A percentile compares a stretch with the other conserved stretches of the same genome.
These are phyloP conservation scores for Nicator chloris DNA, from an alignment of 2,113 vertebrate species.

Conservation along the genomic window DNA sequence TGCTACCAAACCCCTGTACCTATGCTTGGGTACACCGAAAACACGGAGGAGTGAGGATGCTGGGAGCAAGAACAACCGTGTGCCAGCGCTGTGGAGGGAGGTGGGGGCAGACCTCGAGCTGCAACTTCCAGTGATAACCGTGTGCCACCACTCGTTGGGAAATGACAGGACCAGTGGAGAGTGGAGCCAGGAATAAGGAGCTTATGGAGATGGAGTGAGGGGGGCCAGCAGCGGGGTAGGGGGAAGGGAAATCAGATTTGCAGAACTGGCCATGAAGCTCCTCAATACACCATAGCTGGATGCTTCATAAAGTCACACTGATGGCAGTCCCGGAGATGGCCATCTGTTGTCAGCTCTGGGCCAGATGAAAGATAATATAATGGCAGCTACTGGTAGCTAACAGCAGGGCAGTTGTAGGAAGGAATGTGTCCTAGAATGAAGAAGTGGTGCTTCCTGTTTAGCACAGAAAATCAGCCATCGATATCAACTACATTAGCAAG, in stretches of 20 bases:
- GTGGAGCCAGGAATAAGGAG: constrained; percentile 66
- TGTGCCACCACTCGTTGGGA: constrained; percentile 35
- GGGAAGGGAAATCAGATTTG: constrained; percentile 52
- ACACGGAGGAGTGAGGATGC: not conserved
- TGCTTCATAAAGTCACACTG: constrained; percentile 74
- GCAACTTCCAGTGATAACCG: not conserved
- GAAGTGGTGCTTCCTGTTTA: constrained; percentile 52
- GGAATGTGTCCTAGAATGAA: constrained; percentile 44
- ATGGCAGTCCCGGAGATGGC: constrained; percentile 74
- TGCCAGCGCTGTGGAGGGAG: not conserved
- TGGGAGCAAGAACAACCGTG: not conserved
- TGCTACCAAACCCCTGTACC: not conserved
- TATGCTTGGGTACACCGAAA: not conserved
- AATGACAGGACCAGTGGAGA: constrained; percentile 48
- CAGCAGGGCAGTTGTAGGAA: constrained; percentile 68
- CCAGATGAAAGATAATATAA: constrained; percentile 76
- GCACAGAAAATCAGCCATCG: constrained; percentile 53
- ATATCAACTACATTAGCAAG: constrained; percentile 60
- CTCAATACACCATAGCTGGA: constrained; percentile 71
- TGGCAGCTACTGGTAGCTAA: constrained; percentile 66
- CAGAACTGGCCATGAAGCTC: constrained; percentile 66
- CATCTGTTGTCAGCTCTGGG: constrained; percentile 78
- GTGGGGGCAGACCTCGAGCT: not conserved
- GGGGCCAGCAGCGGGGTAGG: not conserved
- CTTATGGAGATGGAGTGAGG: constrained; percentile 28